Evolutionary conservation across 2,797 vertebrate species (phyloP), one percentile per base, ranked within the genome.

Genomic region (Enteromius afrohamiltoni): DNA sequence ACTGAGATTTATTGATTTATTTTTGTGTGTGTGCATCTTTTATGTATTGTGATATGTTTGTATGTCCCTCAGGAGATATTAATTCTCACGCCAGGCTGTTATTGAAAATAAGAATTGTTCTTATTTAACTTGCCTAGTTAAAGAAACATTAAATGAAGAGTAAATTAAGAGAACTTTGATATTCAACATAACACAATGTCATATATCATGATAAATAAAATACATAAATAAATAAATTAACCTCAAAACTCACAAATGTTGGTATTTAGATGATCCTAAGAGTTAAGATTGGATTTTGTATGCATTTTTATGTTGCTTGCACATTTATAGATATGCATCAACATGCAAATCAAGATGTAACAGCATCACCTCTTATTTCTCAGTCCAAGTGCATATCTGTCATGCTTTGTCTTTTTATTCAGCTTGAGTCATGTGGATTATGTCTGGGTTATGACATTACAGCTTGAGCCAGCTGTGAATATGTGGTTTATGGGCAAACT

Each of bases 371-470:
- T 45, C 8, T 42, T 77, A 11, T 77, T 77, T 62, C 2, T 51
- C 26, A 49, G 19, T 76, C n/a, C 67, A 4, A 51, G 21, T 45
- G 9, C 58, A 64, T 82, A n/a, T 40, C 40, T 40, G 8, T 47
- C 58, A 37, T 42, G 42, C 40, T 47, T 74, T 42, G 1, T 73
- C 55, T 74, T 69, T 58, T 70, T 37, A 70, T 80, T 70, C 13
- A 80, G 7, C 4, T 21, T 23, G 77, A 79, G 26, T 49, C 62
- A 67, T 16, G 42, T 10, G 37, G 34, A 65, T 74, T 58, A 29
- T 73, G 60, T 55, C 76, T 55, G 47, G 21, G 4, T 21, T 29
- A 26, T 77, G 45, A 21, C 29, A 37, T 67, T 37, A n/a, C 45
- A 68, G 47, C 23, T 16, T 21, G 71, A 75, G 47, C n/a, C 23